These are phyloP conservation scores for Crotalus tigris DNA, from an alignment of 2,113 vertebrate genomes.

Conservation along the genomic window DNA sequence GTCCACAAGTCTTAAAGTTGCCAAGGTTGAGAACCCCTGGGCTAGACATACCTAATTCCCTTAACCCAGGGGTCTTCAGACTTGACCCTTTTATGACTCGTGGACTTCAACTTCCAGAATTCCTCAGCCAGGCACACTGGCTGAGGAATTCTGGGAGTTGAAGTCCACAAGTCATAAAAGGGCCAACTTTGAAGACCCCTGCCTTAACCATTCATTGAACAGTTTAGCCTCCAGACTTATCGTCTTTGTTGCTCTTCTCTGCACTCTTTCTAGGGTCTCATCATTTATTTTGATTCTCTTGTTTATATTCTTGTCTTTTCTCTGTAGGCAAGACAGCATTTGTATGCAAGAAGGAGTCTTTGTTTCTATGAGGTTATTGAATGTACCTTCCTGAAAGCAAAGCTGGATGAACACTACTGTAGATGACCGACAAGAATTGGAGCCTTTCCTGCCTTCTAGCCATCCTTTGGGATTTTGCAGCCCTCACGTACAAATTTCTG, in stretches of 20 bases:
- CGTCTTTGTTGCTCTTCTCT: background rate
- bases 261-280: background rate
- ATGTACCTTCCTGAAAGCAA: background rate
- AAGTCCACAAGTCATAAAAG: too few species aligned
- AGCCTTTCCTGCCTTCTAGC: background rate
- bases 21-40: too few species aligned
- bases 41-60: too few species aligned
- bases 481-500: background rate
- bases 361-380: background rate
- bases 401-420: background rate
- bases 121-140: too few species aligned
- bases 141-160: too few species aligned
- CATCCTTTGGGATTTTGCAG: background rate
- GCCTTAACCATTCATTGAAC: background rate
- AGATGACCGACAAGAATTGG: background rate
- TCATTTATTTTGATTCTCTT: background rate
- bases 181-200: too few species aligned
- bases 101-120: too few species aligned
- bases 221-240: background rate
- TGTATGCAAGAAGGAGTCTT: background rate
- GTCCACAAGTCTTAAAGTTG: too few species aligned
- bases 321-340: background rate
- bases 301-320: background rate
- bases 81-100: too few species aligned
- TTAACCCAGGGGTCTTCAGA: too few species aligned